Base-by-base conservation (phyloP, 2,797 vertebrate genomes). In the Mastacembelus armatus region DNA sequence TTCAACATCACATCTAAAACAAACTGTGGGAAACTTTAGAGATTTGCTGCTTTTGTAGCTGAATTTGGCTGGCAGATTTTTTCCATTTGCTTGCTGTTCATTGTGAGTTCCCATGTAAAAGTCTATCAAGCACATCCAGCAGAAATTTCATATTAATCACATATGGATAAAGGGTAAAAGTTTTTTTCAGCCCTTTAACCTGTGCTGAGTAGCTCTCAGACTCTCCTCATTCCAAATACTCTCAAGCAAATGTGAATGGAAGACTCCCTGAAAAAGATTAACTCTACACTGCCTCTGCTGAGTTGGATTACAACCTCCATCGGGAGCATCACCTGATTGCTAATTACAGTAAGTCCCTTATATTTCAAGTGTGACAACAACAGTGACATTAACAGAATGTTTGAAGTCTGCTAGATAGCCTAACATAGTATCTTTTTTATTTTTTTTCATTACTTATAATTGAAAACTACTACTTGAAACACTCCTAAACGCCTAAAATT, bases 91-190 rank as follows among this genome's bases (percentile, higher is more conserved):
- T 84, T 81, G 85, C 78, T 78, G 71, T 87, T 88, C 83, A 68
- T 77, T 80, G 67, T 78, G 75, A 88, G 74, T 88, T 89, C 63
- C 81, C 71, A 80, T 60, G 71, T 82, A 77, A 85, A 83, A 75
- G 65, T 83, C 80, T 2, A 81, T 83, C 82, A 82, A 79, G 84
- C 83, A 83, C 65, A 80, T 82, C 75, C 70, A 81, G 75, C 73
- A 65, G 62, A 66, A 59, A 63, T 42, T 77, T 77, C 67, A 67
- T 67, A 87, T 86, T 78, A 85, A 81, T 85, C 79, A 62, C 85
- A 88, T 73, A 78, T 78, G 86, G 71, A 73, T 71, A 68, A 63
- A 70, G 60, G 66, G 67, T 63, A 70, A 69, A 70, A 71, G 68
- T 70, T 69, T 78, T n/a, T 75, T 71, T 61, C 61, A 75, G 67